phyloP scores from a whole-genome alignment of 1,140 invertebrate species.

The Bemisia tabaci region DNA sequence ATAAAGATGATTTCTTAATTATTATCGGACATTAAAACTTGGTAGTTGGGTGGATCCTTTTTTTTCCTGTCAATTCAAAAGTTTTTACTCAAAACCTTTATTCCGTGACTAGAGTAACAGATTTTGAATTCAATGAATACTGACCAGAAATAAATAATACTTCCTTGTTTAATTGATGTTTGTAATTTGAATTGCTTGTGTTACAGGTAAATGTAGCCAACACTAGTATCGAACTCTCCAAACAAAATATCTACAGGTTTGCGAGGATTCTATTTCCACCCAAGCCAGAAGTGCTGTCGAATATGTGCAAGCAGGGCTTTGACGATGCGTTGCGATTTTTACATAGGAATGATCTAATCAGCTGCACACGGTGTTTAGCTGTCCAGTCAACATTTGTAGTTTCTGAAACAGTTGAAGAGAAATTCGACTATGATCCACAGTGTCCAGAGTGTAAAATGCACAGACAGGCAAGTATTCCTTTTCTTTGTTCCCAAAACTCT shows the following conservation, averaged over 20 bases:
- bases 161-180: no score
- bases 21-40: no score
- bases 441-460: conserved; percentile 71
- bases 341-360: conserved; percentile 79
- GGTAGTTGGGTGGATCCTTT: no score
- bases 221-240: conserved; percentile 86
- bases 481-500: no score
- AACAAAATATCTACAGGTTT: conserved; percentile 85
- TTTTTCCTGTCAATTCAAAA: no score
- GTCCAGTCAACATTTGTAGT: conserved; percentile 69
- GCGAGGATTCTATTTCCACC: conserved; percentile 87
- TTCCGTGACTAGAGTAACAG: no score
- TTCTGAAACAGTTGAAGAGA: conserved; percentile 35
- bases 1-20: no score
- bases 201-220: conserved; percentile 78
- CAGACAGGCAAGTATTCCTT: conserved; percentile 43
- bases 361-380: conserved; percentile 66
- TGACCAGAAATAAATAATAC: no score
- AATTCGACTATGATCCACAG: conserved; percentile 63
- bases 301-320: conserved; percentile 96
- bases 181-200: no score
- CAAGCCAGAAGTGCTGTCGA: conserved; percentile 74
- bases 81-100: no score
- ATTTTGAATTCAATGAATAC: no score
- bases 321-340: conserved; percentile 89